Percentiles rank a stretch among this genome's conserved stretches.
These are phyloP conservation scores for Columba janthina DNA, from an alignment of 2,113 vertebrate genomes.

Conservation along the genomic window DNA sequence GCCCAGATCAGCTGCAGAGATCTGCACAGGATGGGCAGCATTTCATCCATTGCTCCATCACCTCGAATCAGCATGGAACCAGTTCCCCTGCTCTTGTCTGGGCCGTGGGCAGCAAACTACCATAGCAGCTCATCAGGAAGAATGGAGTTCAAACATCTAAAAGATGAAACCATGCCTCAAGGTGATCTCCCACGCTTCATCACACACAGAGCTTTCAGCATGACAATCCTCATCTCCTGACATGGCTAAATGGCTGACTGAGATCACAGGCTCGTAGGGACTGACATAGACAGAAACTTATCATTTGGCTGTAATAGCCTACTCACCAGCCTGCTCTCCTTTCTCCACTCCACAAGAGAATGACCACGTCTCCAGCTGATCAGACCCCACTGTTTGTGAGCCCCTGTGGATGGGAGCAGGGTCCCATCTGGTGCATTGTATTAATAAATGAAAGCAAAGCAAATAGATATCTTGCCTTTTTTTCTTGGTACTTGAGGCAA, in stretches of 20 bases:
- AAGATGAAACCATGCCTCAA: not conserved
- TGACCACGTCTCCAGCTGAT: not conserved
- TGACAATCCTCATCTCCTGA: not conserved
- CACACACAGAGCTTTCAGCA: not conserved
- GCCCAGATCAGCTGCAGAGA: not conserved
- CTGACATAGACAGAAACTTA: not conserved
- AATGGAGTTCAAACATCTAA: not conserved
- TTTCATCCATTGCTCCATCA: not conserved
- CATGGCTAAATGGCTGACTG: accelerated
- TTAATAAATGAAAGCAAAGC: not conserved
- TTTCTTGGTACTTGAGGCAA: not conserved
- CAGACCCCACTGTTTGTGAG: not conserved
- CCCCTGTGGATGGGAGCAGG: not conserved
- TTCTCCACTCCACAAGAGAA: not conserved
- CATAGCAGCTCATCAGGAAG: not conserved
- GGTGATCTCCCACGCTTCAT: not conserved
- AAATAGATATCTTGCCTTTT: not conserved
- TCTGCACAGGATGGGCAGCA: not conserved
- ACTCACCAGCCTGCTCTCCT: not conserved
- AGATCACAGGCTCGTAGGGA: not conserved
- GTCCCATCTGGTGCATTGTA: not conserved
- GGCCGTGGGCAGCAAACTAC: not conserved
- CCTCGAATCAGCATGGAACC: accelerated
- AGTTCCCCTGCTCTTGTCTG: not conserved
- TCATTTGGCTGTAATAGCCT: not conserved